A percentile compares a stretch with the other conserved stretches of the same genome.
These are phyloP conservation scores for Calliopum simillimum DNA, from an alignment of 2,888 invertebrate genomes.

Conservation along the genomic window DNA sequence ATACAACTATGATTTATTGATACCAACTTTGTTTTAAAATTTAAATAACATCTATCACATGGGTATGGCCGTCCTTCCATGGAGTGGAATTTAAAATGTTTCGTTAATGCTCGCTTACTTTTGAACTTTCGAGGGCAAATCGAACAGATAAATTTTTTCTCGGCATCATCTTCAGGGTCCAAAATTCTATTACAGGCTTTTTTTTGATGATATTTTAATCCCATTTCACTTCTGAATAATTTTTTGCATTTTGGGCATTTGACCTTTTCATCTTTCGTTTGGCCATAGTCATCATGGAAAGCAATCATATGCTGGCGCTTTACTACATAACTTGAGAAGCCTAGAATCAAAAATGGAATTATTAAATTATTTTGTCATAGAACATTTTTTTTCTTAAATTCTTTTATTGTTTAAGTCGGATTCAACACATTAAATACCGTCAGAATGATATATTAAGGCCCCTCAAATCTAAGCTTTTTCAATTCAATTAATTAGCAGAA, in stretches of 20 bases:
- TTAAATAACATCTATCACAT: constrained; percentile 25
- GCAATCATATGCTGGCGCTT: constrained; percentile 20
- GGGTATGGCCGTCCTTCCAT: constrained; percentile 26
- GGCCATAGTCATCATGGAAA: constrained; percentile 8
- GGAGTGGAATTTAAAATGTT: constrained; percentile 20
- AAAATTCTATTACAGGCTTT: constrained; percentile 7
- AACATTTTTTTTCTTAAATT: no score
- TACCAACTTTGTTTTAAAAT: constrained; percentile 14
- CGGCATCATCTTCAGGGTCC: not conserved
- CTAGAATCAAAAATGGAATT: constrained; percentile 9
- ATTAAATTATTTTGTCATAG: no score
- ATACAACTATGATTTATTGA: no score
- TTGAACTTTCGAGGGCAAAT: constrained; percentile 33
- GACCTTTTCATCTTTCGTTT: constrained; percentile 14
- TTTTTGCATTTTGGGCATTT: constrained; percentile 24
- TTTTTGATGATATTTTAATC: constrained; percentile 25
- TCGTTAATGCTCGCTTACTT: constrained; percentile 21
- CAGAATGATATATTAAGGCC: no score
- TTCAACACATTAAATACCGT: no score
- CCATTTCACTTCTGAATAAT: constrained; percentile 10
- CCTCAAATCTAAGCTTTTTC: no score
- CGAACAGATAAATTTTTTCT: constrained; percentile 29
- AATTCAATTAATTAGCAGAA: no score
- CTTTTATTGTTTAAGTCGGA: no score
- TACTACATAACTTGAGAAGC: constrained; percentile 20